These are phyloP conservation scores for Chloroclysta siterata DNA, from an alignment of 2,888 invertebrate species.

Conservation along the genomic window DNA sequence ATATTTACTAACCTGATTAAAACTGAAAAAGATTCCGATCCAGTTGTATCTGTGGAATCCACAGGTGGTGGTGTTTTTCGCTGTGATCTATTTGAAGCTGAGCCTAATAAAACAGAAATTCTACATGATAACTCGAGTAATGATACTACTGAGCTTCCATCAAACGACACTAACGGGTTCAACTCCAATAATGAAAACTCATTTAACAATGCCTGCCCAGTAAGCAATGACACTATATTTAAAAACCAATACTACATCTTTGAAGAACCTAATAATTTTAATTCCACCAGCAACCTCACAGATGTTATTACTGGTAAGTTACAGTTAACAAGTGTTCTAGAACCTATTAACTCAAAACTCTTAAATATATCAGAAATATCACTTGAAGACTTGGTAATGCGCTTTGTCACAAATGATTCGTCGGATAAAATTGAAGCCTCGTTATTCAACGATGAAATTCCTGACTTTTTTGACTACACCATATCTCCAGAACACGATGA, in stretches of 20 bases:
- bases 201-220: conserved; percentile 9
- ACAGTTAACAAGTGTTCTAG: neutral
- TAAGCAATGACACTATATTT: conserved; percentile 1
- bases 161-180: neutral
- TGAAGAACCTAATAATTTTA: conserved; percentile 2
- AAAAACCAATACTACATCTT: conserved; percentile 13
- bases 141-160: neutral
- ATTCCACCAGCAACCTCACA: conserved; percentile 13
- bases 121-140: neutral
- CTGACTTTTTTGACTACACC: conserved; percentile 18
- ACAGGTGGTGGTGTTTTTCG: too few relatives aligned
- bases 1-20: neutral
- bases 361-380: neutral
- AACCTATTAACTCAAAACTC: neutral
- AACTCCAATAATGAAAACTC: neutral
- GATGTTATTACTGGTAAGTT: neutral
- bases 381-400: conserved; percentile 9
- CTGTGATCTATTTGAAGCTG: too few relatives aligned
- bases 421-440: neutral
- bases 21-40: neutral
- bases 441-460: conserved; percentile 3
- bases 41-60: neutral
- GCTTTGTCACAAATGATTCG: neutral
- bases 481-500: conserved; percentile 5
- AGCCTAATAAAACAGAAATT: neutral